Evolutionary conservation across 2,113 vertebrate genomes (phyloP), one percentile per base, ranked within the genome.

Genomic region (Siniperca knerii): DNA sequence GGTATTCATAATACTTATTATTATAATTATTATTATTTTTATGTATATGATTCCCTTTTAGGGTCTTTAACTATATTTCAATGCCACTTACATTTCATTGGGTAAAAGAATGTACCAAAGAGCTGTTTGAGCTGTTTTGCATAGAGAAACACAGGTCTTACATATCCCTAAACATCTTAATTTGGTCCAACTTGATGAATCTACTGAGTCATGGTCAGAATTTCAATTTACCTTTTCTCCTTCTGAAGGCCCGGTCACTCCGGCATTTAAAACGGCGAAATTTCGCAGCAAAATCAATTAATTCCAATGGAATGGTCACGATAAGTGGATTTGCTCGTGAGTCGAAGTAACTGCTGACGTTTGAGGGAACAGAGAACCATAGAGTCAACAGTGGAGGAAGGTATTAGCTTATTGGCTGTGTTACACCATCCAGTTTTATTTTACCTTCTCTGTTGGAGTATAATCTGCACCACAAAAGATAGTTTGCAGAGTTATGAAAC

Each of bases 71-170:
- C 35, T 35, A 13, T 16, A n/a, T 80, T 79, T 77, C 57, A 48
- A 18, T 20, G 67, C 52, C 54, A 0, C 79, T 81, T n/a, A 58
- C 42, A 62, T 82, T 87, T 88, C 79, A 54, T 33, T 10, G 60
- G 61, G 52, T 46, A 25, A 55, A 21, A 74, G 67, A 83, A 84
- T 57, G 87, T 81, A 88, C 90, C 92, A 94, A 92, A 93, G 87
- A 92, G 76, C 68, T 68, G 35, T 81, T 61, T 33, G 75, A 74
- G 73, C 55, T 13, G 73, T 68, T 76, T 79, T 44, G 33, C 15
- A 16, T 11, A 84, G 37, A 68, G 62, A 78, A 75, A 62, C 57
- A 13, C 15, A 8, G 2, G 6, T 77, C 60, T 74, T 57, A 25
- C 48, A 48, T 12, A 25, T 40, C 21, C 44, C 70, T 61, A 8